Conservation (phyloP, 2,113 vertebrate genomes). For the Halcyon senegalensis region DNA sequence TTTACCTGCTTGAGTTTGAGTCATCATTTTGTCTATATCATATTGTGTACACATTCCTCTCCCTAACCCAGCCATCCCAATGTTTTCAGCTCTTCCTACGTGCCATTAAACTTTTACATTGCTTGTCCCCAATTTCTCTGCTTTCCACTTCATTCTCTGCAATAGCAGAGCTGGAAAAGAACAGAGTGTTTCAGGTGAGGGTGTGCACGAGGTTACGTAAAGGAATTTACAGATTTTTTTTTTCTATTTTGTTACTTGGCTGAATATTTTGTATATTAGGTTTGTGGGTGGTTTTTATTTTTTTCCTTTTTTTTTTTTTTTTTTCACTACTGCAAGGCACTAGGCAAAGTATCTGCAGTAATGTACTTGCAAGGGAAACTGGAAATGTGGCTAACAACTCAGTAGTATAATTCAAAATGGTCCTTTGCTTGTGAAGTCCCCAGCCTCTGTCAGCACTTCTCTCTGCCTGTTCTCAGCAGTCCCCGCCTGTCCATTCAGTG, state of each 20-base stretch:
- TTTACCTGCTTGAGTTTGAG: constrained; percentile 17
- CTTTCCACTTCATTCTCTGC: not conserved
- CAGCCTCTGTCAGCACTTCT: not conserved
- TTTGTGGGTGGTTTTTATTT: too few relatives aligned
- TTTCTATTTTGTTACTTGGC: not conserved
- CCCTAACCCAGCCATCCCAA: not conserved
- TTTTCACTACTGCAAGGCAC: not conserved
- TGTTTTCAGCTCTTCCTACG: not conserved
- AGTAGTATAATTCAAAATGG: not conserved
- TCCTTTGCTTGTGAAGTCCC: not conserved
- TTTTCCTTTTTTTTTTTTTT: not conserved
- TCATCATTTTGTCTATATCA: constrained; percentile 7
- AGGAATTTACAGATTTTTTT: not conserved
- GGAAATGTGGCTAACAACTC: accelerated
- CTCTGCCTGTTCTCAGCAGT: not conserved
- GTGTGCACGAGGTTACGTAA: not conserved
- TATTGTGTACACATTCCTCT: not conserved
- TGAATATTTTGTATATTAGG: not conserved
- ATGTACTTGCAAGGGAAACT: not conserved
- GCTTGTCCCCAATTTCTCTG: not conserved
- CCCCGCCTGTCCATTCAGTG: accelerated
- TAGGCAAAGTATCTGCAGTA: not conserved
- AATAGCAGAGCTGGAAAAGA: not conserved
- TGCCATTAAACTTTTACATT: constrained; percentile 15
- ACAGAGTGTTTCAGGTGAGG: not conserved